Evolutionary conservation across 1,140 invertebrate genomes (phyloP).

Genomic region (Philotrypesis tridentata): DNA sequence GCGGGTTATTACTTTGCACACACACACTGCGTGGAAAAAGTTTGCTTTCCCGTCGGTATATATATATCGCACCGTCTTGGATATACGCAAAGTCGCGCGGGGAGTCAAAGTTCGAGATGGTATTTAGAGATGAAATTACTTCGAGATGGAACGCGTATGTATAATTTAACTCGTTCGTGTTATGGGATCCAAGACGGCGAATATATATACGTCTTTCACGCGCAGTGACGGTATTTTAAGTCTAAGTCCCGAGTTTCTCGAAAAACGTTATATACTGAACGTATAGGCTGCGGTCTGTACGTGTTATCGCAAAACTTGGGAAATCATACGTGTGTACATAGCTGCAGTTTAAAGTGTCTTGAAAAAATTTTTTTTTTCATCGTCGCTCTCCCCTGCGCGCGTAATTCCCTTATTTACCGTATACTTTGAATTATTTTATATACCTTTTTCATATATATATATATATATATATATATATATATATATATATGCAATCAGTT

Average conservation of each 20-base stretch:
- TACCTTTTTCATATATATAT: background rate
- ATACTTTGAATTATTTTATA: background rate
- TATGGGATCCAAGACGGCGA: conserved; percentile 15
- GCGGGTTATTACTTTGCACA: background rate
- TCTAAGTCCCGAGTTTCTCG: background rate
- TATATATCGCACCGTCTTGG: too few species aligned
- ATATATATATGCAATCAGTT: background rate
- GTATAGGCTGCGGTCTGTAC: too few species aligned
- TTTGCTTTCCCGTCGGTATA: too few species aligned
- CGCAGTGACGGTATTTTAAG: background rate
- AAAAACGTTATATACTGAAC: conserved; percentile 18
- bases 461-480: background rate
- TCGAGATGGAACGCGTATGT: too few species aligned
- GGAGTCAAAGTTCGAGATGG: too few species aligned
- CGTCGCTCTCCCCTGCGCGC: too few species aligned
- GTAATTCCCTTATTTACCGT: background rate
- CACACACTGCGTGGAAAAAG: background rate
- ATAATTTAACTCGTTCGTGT: too few species aligned
- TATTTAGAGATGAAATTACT: too few species aligned
- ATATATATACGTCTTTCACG: background rate
- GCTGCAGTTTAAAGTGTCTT: too few species aligned
- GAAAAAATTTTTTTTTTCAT: background rate
- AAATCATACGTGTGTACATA: too few species aligned
- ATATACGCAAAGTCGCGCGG: too few species aligned
- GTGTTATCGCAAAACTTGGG: too few species aligned